Percentiles rank a stretch among this genome's conserved stretches.
phyloP scores from a whole-genome alignment of 2,888 invertebrate species.

The Synanthedon andrenaeformis region DNA sequence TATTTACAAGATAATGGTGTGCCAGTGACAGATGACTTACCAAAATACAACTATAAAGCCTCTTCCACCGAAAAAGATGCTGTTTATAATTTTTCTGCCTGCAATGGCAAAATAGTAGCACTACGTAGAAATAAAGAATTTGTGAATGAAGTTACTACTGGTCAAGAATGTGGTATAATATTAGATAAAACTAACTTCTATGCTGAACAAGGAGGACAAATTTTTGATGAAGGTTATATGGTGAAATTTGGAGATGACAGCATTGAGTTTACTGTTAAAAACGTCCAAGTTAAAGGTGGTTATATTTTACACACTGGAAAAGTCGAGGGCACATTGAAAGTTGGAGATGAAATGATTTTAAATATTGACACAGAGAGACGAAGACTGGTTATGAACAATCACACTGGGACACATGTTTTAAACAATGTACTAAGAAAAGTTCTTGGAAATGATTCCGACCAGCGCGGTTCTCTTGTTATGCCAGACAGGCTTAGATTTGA shows the following conservation, averaged over 20 bases:
- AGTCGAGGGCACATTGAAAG: conserved; percentile 83
- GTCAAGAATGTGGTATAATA: conserved; percentile 92
- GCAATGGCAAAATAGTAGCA: conserved; percentile 83
- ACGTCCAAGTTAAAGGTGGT: conserved; percentile 95
- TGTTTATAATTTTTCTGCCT: conserved; percentile 80
- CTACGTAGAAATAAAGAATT: conserved; percentile 85
- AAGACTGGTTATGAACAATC: conserved; percentile 97
- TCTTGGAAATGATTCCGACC: conserved; percentile 91
- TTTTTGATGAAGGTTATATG: conserved; percentile 94
- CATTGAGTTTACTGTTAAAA: conserved; percentile 91
- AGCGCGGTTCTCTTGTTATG: conserved; percentile 96
- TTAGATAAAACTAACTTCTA: conserved; percentile 95
- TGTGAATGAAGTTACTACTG: conserved; percentile 83
- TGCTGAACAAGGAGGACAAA: conserved; percentile 99
- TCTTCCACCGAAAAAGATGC: conserved; percentile 74
- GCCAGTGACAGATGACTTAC: conserved; percentile 87
- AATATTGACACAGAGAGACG: conserved; percentile 88
- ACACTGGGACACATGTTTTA: conserved; percentile 96
- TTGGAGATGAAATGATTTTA: conserved; percentile 87
- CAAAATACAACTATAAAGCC: conserved; percentile 90
- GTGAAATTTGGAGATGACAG: conserved; percentile 85
- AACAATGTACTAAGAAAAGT: conserved; percentile 95
- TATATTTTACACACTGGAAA: conserved; percentile 95
- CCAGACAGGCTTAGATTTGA: conserved; percentile 97
- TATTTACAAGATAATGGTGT: conserved; percentile 84